Evolutionary conservation across 2,797 vertebrate species (phyloP).

Genomic region (Chrysolophus pictus): DNA sequence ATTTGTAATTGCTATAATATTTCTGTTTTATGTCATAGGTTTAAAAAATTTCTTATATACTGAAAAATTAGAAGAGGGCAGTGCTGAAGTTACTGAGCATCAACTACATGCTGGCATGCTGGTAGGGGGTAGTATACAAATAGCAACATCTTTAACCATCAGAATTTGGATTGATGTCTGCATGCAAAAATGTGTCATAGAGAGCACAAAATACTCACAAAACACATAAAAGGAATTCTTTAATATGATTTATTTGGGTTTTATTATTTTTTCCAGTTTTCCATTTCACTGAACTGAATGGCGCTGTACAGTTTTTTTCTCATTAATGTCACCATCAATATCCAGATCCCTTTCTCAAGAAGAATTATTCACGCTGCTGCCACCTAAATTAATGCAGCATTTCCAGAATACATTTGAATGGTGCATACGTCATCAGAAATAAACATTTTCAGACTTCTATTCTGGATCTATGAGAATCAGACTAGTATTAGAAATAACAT

Average conservation of each 20-base stretch:
- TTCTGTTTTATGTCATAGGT: neutral
- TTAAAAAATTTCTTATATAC: neutral
- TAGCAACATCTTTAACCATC: neutral
- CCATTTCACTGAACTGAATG: neutral
- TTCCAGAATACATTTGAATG: neutral
- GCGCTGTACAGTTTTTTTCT: neutral
- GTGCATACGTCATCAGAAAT: neutral
- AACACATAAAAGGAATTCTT: neutral
- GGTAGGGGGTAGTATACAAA: neutral
- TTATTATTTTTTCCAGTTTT: neutral
- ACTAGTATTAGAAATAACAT: neutral
- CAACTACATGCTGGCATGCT: neutral
- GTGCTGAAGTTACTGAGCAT: neutral
- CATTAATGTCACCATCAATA: constrained; percentile 2
- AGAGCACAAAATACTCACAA: neutral
- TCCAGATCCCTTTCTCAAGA: constrained; percentile 1
- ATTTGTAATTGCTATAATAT: neutral
- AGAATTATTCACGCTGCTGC: neutral
- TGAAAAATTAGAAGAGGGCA: neutral
- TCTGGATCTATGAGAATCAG: neutral
- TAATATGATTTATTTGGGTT: neutral
- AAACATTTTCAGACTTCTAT: neutral
- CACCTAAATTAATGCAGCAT: neutral
- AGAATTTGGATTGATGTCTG: neutral
- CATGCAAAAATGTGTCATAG: neutral